These are phyloP conservation scores for Byasa hedistus DNA, from an alignment of 2,888 invertebrate species.

Conservation along the genomic window DNA sequence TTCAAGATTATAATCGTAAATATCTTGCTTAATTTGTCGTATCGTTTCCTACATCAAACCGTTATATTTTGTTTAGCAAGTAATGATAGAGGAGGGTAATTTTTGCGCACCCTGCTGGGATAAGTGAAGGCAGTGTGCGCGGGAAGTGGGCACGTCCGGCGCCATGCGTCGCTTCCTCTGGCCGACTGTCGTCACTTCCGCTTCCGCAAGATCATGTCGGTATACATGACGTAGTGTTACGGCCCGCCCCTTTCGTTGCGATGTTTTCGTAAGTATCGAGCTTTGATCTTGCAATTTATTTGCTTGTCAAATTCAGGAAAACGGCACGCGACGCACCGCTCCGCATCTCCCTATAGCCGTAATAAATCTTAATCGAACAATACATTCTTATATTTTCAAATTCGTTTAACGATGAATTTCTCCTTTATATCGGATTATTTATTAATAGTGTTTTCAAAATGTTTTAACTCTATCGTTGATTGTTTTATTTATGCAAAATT, in stretches of 20 bases:
- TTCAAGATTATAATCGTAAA: constrained; percentile 38
- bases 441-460: neutral
- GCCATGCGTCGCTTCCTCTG: constrained; percentile 71
- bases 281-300: constrained; percentile 75
- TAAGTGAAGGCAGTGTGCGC: constrained; percentile 72
- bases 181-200: constrained; percentile 68
- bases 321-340: constrained; percentile 63
- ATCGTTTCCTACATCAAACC: constrained; percentile 10
- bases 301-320: constrained; percentile 76
- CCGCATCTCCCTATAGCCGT: constrained; percentile 34
- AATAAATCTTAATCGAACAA: constrained; percentile 50
- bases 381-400: constrained; percentile 36
- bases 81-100: constrained; percentile 40
- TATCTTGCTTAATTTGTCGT: constrained; percentile 5
- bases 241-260: constrained; percentile 54
- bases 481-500: neutral
- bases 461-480: neutral
- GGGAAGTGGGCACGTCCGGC: constrained; percentile 73
- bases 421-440: neutral
- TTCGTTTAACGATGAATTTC: neutral
- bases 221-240: constrained; percentile 49
- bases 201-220: constrained; percentile 64
- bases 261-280: constrained; percentile 64
- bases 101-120: constrained; percentile 65
- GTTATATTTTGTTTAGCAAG: neutral